Percentiles rank a stretch among this genome's conserved stretches.
Conservation (phyloP, 2,113 vertebrate genomes). For the Columba livia region DNA sequence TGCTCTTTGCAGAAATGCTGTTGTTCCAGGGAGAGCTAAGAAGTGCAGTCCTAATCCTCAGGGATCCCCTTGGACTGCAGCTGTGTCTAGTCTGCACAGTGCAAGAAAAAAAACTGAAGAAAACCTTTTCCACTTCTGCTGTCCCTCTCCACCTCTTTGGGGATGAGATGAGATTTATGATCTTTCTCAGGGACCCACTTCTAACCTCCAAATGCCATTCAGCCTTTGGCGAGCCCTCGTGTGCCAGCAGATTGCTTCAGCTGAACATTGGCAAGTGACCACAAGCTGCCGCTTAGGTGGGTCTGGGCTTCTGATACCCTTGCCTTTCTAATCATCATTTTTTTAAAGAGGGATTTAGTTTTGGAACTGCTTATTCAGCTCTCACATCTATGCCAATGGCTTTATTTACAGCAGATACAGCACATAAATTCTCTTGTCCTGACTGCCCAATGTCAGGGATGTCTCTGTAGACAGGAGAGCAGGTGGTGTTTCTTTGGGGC, state of each 20-base stretch:
- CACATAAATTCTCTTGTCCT: not conserved
- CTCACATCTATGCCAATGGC: not conserved
- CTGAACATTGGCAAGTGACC: not conserved
- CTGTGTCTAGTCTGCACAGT: not conserved
- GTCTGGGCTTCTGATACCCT: not conserved
- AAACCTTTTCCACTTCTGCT: not conserved
- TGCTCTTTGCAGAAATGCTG: not conserved
- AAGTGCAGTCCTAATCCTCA: not conserved
- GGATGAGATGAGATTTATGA: not conserved
- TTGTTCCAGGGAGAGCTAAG: not conserved
- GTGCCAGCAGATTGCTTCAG: not conserved
- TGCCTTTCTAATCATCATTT: not conserved
- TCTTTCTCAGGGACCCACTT: not conserved
- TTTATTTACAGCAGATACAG: not conserved
- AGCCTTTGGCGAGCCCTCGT: not conserved
- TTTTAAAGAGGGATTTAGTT: not conserved
- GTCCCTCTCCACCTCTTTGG: not conserved
- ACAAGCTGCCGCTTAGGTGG: not conserved
- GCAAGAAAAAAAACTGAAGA: not conserved
- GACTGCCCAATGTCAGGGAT: not conserved
- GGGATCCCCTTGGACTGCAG: not conserved
- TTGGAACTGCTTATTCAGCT: slow-evolving; percentile 12
- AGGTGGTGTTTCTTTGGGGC: not conserved
- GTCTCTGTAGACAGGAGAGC: not conserved
- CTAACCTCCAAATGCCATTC: not conserved